Base-by-base conservation (phyloP, 1,140 invertebrate genomes). In the Oreohelix idahoensis region DNA sequence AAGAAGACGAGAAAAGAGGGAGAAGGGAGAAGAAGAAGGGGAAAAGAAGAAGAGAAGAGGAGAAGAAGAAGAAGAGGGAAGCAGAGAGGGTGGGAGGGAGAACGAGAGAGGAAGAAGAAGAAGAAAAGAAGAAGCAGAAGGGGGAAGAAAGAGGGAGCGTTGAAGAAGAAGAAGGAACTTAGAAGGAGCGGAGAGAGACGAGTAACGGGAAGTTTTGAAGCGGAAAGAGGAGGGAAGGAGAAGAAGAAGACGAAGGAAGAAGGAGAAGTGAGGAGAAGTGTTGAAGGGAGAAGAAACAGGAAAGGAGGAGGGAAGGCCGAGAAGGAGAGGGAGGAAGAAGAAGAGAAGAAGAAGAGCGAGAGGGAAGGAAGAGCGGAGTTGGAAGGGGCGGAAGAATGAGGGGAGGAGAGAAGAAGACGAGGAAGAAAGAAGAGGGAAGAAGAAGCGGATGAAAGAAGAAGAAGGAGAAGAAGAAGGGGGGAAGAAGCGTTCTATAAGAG, bases 271-370 rank as follows among this genome's bases (percentile, higher is more conserved):
- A n/a, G n/a, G n/a, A n/a, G n/a, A n/a, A n/a, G n/a, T n/a, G n/a
- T n/a, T n/a, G n/a, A n/a, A 69, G 32, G 26, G 63, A 69, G 63
- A 69, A 69, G 63, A n/a, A 69, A n/a, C 8, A 29, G 63, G n/a
- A n/a, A 35, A n/a, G 17, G 45, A 49, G 17, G 45, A 49, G 17
- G 45, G 17, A 17, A 49, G 45, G 17, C 8, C 10, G 17, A 49
- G 45, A 49, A 17, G 17, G 45, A 49, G 45, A 49, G 45, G 17
- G 45, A 49, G 45, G 17, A 17, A 49, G 45, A 49, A 17, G 17
- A 49, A 17, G 17, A 49, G 45, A 49, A 17, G 17, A 17, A 49
- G 45, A 49, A 49, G 45, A 49, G 45, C 8, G 45, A 49, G 17
- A 17, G 17, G 45, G 17, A 17, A 49, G 45, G 17, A 17, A 49